phyloP scores from a whole-genome alignment of 2,797 vertebrate genomes.

The Octomys mimax region DNA sequence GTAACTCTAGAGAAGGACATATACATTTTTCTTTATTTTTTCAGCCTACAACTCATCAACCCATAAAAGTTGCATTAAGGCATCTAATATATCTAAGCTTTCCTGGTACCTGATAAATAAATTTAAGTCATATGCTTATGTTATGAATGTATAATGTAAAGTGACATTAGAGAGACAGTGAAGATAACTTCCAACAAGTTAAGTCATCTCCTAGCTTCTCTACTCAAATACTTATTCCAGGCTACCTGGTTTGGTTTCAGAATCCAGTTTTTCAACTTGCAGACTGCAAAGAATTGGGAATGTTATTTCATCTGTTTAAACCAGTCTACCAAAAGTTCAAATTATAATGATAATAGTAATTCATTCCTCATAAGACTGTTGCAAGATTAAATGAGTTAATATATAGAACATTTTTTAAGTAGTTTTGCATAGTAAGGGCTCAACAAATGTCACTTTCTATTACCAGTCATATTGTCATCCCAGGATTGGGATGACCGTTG shows the following conservation, averaged over 20 bases:
- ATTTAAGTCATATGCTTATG: background rate
- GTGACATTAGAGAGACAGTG: background rate
- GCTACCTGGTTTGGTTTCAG: background rate
- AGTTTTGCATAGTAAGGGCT: background rate
- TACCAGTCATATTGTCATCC: background rate
- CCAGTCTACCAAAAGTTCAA: background rate
- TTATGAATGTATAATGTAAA: background rate
- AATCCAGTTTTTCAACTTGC: background rate
- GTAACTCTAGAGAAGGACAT: background rate
- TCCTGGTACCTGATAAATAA: background rate
- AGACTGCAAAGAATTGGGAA: background rate
- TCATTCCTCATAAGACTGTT: background rate
- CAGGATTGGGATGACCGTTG: background rate
- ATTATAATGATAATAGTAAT: background rate
- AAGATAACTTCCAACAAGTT: background rate
- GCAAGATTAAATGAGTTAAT: constrained; percentile 41
- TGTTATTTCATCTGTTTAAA: background rate
- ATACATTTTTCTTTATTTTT: background rate
- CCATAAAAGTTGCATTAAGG: background rate
- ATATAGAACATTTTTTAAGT: background rate
- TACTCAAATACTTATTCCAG: background rate
- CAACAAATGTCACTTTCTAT: background rate
- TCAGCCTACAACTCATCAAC: background rate
- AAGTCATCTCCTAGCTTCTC: background rate
- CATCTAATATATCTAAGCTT: constrained; percentile 1